Evolutionary conservation across 1,140 invertebrate genomes (phyloP).

Genomic region (Drosophila teissieri): DNA sequence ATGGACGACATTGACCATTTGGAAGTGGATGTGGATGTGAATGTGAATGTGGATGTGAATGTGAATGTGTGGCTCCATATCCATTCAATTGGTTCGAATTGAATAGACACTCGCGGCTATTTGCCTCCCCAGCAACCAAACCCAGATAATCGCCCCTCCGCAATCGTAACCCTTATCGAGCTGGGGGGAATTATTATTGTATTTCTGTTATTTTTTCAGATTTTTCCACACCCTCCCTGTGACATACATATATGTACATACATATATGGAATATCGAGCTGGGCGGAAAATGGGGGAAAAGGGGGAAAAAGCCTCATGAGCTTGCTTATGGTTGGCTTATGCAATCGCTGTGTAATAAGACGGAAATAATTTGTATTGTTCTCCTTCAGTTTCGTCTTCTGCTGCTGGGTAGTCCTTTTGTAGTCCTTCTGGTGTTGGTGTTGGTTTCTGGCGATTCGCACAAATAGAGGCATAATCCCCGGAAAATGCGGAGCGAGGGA

Average conservation of each 20-base stretch:
- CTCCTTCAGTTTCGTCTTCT: constrained; percentile 7
- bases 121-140: constrained; percentile 1
- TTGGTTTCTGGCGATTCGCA: constrained; percentile 17
- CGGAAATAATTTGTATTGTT: constrained; percentile 78
- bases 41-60: too few relatives aligned
- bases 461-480: constrained; percentile 32
- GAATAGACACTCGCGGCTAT: constrained; percentile 50
- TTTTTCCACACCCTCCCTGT: constrained; percentile 24
- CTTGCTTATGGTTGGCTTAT: constrained; percentile 66
- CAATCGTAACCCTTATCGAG: constrained; percentile 23
- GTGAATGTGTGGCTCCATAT: constrained; percentile 21
- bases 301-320: constrained; percentile 44
- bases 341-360: constrained; percentile 77
- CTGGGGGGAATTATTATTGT: constrained; percentile 54
- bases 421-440: constrained; percentile 18
- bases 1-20: constrained; percentile 50
- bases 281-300: neutral
- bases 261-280: neutral
- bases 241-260: constrained; percentile 48
- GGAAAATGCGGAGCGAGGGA: neutral
- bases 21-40: neutral
- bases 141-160: constrained; percentile 10
- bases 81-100: constrained; percentile 51
- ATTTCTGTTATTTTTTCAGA: constrained; percentile 51
- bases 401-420: constrained; percentile 11